phyloP scores from a whole-genome alignment of 64 coral and sea anemone genomes.

The Stichodactyla mertensii region DNA sequence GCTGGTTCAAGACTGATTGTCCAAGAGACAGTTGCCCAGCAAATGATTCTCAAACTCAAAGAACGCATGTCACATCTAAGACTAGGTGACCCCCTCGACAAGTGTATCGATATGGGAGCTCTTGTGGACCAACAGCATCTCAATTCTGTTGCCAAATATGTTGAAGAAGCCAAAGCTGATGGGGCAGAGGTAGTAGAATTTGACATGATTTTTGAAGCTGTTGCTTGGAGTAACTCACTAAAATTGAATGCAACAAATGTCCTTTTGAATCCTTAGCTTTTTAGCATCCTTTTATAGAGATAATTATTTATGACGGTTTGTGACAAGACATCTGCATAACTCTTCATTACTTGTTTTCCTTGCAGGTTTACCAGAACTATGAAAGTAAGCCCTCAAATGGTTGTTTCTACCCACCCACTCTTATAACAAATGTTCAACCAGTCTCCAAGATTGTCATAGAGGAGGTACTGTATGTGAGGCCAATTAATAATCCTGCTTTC shows the following conservation, averaged over 20 bases:
- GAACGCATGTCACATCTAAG: conserved; percentile 92
- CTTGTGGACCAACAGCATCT: conserved; percentile 84
- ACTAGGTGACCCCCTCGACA: conserved; percentile 79
- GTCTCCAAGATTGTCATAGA: conserved; percentile 96
- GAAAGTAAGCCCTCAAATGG: conserved; percentile 61
- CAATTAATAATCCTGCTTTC: not conserved
- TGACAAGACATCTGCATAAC: too few relatives aligned
- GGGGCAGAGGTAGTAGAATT: conserved; percentile 64
- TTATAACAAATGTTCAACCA: conserved; percentile 94
- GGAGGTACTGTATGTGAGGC: conserved; percentile 48
- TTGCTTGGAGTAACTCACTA: too few relatives aligned
- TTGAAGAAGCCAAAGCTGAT: conserved; percentile 84
- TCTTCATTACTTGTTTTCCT: not conserved
- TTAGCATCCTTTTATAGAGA: too few relatives aligned
- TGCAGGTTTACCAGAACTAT: conserved; percentile 83
- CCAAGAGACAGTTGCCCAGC: conserved; percentile 85
- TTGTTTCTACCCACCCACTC: conserved; percentile 88
- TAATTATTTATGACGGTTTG: too few relatives aligned
- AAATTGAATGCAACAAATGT: too few relatives aligned
- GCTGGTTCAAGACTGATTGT: conserved; percentile 95
- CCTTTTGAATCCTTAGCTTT: too few relatives aligned
- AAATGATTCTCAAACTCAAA: conserved; percentile 87
- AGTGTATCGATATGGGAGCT: conserved; percentile 91
- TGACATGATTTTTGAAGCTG: too few relatives aligned
- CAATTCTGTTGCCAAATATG: conserved; percentile 68